Percentiles rank a stretch among this genome's conserved stretches.
These are phyloP conservation scores for Polypterus senegalus DNA, from an alignment of 2,113 vertebrate genomes.

Conservation along the genomic window DNA sequence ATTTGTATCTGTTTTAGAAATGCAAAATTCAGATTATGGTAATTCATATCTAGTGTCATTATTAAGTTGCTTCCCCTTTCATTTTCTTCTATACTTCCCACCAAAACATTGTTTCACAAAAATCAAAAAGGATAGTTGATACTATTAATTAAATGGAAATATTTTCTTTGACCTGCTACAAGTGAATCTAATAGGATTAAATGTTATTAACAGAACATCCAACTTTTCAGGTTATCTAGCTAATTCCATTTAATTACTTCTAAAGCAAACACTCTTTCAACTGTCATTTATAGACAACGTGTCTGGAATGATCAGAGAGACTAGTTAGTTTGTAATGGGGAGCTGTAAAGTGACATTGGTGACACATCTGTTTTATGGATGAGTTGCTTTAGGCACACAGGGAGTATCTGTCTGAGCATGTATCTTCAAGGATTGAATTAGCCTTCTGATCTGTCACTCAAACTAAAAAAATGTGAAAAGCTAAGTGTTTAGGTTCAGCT, in stretches of 20 bases:
- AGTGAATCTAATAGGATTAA: slow-evolving; percentile 21
- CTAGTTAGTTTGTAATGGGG: background rate
- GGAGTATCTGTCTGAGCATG: slow-evolving; percentile 10
- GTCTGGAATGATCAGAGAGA: background rate
- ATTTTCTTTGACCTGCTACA: slow-evolving; percentile 10
- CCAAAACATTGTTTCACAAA: slow-evolving; percentile 2
- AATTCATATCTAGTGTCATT: too few relatives aligned
- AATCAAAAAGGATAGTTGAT: background rate
- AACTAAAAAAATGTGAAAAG: background rate
- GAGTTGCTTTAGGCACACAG: slow-evolving; percentile 7
- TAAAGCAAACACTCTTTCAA: slow-evolving; percentile 10
- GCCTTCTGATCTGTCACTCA: slow-evolving; percentile 11
- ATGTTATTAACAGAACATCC: slow-evolving; percentile 12
- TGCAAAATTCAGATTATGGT: too few relatives aligned
- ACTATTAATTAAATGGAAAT: slow-evolving; percentile 3
- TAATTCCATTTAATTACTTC: slow-evolving; percentile 18
- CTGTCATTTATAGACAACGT: slow-evolving; percentile 15
- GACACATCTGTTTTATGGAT: slow-evolving; percentile 6
- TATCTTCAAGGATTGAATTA: slow-evolving; percentile 12
- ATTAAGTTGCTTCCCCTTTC: too few relatives aligned
- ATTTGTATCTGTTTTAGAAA: too few relatives aligned
- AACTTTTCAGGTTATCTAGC: slow-evolving; percentile 12
- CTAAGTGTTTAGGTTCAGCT: background rate
- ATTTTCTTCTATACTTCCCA: background rate
- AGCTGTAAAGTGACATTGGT: slow-evolving; percentile 1